A percentile compares a stretch with the other conserved stretches of the same genome.
Conservation (phyloP, 2,113 vertebrate genomes). For the Oreotragus oreotragus region DNA sequence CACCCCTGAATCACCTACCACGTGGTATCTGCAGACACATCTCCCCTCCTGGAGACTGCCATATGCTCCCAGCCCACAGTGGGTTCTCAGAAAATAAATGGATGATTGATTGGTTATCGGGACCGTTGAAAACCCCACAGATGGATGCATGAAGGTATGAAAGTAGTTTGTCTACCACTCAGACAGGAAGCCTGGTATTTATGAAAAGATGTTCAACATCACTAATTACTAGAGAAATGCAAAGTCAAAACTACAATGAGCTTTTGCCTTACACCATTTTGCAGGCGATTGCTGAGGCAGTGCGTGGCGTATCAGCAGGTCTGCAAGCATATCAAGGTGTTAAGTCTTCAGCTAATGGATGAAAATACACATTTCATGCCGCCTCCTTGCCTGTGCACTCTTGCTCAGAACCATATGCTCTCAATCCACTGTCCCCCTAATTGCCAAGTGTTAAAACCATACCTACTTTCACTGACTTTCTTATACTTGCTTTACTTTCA, state of each 20-base stretch:
- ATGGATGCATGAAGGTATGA: too few relatives aligned
- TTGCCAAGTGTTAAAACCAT: not conserved
- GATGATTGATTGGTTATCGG: not conserved
- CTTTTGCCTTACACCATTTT: not conserved
- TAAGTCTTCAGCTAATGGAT: not conserved
- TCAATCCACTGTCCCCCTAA: not conserved
- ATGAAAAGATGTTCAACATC: not conserved
- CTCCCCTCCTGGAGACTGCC: not conserved
- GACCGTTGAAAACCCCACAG: not conserved
- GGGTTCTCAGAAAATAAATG: not conserved
- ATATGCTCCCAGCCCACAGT: not conserved
- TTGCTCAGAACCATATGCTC: not conserved
- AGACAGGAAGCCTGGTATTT: not conserved
- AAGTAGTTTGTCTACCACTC: not conserved
- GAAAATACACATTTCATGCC: not conserved
- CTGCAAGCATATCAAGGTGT: not conserved
- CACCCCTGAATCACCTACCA: not conserved
- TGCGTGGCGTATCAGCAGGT: not conserved
- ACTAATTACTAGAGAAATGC: not conserved
- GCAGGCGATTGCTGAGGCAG: not conserved
- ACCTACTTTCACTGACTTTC: not conserved
- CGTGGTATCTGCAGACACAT: not conserved
- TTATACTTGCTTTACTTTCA: not conserved
- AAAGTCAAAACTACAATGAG: not conserved
- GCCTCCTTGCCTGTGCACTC: not conserved